These are phyloP conservation scores for Dusona sp. DNA, from an alignment of 2,888 invertebrate species.

Conservation along the genomic window DNA sequence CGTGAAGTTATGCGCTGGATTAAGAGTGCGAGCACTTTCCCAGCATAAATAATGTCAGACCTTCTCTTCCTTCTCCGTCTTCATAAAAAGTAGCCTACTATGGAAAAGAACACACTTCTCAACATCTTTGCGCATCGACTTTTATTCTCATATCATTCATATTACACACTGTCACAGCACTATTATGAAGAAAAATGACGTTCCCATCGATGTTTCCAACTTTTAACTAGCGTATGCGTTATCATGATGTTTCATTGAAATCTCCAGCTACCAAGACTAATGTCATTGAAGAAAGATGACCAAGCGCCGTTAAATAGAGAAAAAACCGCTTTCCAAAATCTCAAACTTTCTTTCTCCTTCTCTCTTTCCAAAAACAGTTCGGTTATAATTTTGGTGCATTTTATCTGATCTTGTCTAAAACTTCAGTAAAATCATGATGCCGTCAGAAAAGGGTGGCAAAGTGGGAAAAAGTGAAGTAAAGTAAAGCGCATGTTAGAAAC, in stretches of 20 bases:
- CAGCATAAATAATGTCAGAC: conserved; percentile 68
- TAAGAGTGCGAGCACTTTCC: conserved; percentile 70
- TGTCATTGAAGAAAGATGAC: conserved; percentile 27
- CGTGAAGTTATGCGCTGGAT: conserved; percentile 77
- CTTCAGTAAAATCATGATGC: conserved; percentile 78
- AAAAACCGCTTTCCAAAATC: conserved; percentile 72
- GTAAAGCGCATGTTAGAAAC: conserved; percentile 38
- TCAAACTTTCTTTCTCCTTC: neutral
- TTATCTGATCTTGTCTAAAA: conserved; percentile 63
- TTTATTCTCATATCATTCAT: conserved; percentile 33
- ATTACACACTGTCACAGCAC: conserved; percentile 14
- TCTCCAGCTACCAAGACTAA: conserved; percentile 24
- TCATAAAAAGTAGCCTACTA: conserved; percentile 29
- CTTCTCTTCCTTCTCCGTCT: conserved; percentile 17
- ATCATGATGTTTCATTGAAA: conserved; percentile 19
- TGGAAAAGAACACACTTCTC: conserved; percentile 11
- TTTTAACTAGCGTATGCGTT: conserved; percentile 24
- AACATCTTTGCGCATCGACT: conserved; percentile 18
- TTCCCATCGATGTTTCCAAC: conserved; percentile 13
- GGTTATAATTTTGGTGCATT: conserved; percentile 30
- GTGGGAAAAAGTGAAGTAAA: conserved; percentile 44
- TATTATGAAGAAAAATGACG: conserved; percentile 11
- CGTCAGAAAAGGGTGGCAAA: conserved; percentile 57
- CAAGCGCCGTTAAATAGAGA: conserved; percentile 61
- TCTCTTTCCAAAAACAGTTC: conserved; percentile 23